Base-by-base conservation (phyloP, 2,113 vertebrate genomes). In the Heteronetta atricapilla region DNA sequence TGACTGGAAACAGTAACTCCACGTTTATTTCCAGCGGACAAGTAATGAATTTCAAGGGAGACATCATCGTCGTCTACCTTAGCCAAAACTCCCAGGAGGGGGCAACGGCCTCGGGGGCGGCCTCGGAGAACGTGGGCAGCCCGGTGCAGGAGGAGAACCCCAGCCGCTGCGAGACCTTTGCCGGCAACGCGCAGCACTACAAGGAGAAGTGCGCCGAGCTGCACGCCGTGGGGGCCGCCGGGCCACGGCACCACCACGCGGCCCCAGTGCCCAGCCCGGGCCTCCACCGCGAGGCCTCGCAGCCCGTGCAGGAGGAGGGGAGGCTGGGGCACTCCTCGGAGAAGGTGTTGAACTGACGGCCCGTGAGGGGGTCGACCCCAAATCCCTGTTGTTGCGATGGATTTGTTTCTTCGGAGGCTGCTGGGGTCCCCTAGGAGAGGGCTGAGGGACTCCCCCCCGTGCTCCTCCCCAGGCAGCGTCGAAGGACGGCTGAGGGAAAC, bases 31-130 rank as follows among this genome's bases (percentile, higher is more conserved):
- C 99, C 97, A 99, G 98, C n/a, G 99, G 99, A 79, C 99, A 99
- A 98, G 99, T 99, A 96, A 99, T 99, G 99, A 99, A 99, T 97
- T 99, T 99, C 97, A 99, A 98, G 82, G 99, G 99, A 3, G 99
- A 99, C 48, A 98, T 99, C 96, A 99, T 99, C 48, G 98, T 99
- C 48, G 98, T 99, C 82, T 99, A 99, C 36, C 98, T 99, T 95
- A 99, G 99, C 95, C 99, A 99, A 77, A 98, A 98, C 50, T 99
- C 99, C 55, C 98, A 98, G 38, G 98, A 98, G 82, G 97, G 98
- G 21, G 40, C 95, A 0, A 5, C 93, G 1, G 83, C 88, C 6
- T 94, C 98, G 0, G 97, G 97, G 20, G 88, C 19, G 0, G 92
- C 95, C 2, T 98, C 98, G 7, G 98, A 98, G 80, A 98, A 97